Percentiles rank a stretch among this genome's conserved stretches.
phyloP scores from a whole-genome alignment of 2,797 vertebrate species.

The Masticophis lateralis region DNA sequence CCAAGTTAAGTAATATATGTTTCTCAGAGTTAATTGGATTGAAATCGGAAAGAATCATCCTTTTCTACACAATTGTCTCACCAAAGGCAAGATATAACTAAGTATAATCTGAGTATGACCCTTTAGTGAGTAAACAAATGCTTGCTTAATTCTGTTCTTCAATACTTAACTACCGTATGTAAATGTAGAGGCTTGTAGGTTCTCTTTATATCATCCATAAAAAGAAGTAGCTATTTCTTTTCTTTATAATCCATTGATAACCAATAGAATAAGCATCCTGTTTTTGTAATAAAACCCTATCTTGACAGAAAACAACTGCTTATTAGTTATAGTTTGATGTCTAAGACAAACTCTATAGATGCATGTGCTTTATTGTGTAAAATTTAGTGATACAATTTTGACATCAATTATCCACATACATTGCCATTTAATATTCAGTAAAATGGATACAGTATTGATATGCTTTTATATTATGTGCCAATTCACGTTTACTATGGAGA shows the following conservation, averaged over 20 bases:
- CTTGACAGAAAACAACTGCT: neutral
- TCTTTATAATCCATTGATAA: neutral
- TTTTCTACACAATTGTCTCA: neutral
- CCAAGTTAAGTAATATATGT: neutral
- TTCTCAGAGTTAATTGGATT: neutral
- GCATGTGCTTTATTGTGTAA: neutral
- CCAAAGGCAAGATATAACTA: neutral
- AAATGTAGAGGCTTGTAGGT: neutral
- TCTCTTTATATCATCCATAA: neutral
- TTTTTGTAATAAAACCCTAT: neutral
- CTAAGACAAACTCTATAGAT: neutral
- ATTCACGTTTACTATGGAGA: neutral
- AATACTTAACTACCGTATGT: neutral
- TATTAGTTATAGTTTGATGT: neutral
- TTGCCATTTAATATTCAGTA: neutral
- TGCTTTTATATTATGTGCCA: neutral
- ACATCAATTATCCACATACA: neutral
- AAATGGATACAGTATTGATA: neutral
- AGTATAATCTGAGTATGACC: neutral
- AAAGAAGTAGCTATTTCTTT: neutral
- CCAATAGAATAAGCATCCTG: neutral
- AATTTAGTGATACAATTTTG: neutral
- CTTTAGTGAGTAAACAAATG: neutral
- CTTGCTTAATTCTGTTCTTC: neutral
- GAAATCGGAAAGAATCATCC: neutral